phyloP scores from a whole-genome alignment of 2,797 vertebrate species.

The Trematomus bernacchii region DNA sequence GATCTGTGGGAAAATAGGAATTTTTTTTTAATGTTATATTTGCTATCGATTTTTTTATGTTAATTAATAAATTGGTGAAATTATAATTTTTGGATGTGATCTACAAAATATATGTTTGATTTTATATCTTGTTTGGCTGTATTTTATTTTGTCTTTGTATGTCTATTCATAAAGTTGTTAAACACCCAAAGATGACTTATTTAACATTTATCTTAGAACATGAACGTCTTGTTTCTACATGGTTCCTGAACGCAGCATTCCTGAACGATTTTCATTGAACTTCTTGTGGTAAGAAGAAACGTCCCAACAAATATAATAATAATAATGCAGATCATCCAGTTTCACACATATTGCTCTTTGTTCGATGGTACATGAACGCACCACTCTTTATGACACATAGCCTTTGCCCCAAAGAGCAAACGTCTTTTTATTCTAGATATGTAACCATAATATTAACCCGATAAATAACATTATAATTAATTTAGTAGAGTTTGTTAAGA shows the following conservation, averaged over 20 bases:
- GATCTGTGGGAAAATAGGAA: slow-evolving; percentile 23
- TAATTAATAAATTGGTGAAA: too few species aligned
- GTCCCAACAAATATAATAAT: background rate
- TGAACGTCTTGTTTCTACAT: too few species aligned
- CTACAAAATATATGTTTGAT: too few species aligned
- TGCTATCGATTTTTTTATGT: too few species aligned
- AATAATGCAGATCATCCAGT: background rate
- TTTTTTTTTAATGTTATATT: too few species aligned
- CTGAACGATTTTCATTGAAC: background rate
- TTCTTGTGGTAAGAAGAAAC: background rate
- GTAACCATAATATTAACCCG: background rate
- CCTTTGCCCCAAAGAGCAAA: background rate
- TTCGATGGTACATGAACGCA: slow-evolving; percentile 6
- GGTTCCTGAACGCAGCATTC: too few species aligned
- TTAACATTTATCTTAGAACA: too few species aligned
- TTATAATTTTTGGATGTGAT: too few species aligned
- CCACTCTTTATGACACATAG: background rate
- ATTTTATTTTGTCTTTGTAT: too few species aligned
- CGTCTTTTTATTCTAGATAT: background rate
- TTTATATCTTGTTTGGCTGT: too few species aligned
- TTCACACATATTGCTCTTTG: accelerated
- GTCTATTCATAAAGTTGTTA: too few species aligned
- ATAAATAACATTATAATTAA: background rate
- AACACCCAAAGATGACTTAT: too few species aligned
- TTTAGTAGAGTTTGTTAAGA: background rate